Evolutionary conservation across 2,113 vertebrate genomes (phyloP).

Genomic region (Danio rerio): GRCz12tu NC_133199.1:37453001-37453500

Average conservation of each 20-base stretch:
- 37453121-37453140: no score
- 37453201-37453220: no score
- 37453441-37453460: not conserved
- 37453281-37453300: slow-evolving; percentile 3
- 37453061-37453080: no score
- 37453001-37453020: no score
- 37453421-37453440: not conserved
- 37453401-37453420: slow-evolving; percentile 33
- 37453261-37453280: not conserved
- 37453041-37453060: no score
- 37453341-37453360: slow-evolving; percentile 9
- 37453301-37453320: not conserved
- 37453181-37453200: no score
- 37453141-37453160: no score
- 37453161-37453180: no score
- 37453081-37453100: no score
- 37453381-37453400: slow-evolving; percentile 61
- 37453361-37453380: slow-evolving; percentile 64
- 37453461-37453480: not conserved
- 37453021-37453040: no score
- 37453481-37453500: not conserved
- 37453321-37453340: not conserved
- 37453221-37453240: no score
- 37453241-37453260: not conserved
- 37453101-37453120: no score